Percentiles rank a stretch among this genome's conserved stretches.
These are phyloP conservation scores for Palythoa grandiflora DNA, from an alignment of 92 coral and sea anemone species.

Conservation along the genomic window DNA sequence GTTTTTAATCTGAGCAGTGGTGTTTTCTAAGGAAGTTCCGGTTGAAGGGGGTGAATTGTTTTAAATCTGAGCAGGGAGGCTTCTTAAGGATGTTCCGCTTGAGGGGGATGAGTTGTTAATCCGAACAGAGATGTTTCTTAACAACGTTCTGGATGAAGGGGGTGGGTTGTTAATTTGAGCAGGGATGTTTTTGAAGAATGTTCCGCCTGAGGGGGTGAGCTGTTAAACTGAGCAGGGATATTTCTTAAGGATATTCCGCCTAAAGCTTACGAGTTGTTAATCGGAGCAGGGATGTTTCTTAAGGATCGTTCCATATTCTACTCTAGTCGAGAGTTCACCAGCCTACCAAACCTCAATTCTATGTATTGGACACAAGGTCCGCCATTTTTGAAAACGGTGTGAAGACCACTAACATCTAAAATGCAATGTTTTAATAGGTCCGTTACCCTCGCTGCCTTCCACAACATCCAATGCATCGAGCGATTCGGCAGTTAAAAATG, in stretches of 20 bases:
- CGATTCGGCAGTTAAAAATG: not conserved
- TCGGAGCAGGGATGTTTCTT: not conserved
- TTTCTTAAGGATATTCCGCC: constrained; percentile 86
- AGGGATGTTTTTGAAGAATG: not conserved
- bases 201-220: no score
- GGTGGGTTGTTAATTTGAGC: not conserved
- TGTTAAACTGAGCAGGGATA: constrained; percentile 35
- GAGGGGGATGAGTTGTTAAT: constrained; percentile 11
- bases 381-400: not conserved
- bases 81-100: constrained; percentile 83
- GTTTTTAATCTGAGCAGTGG: not conserved
- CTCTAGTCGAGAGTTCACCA: no score
- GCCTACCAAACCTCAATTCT: not conserved
- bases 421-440: not conserved
- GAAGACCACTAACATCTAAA: not conserved
- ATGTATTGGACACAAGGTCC: not conserved
- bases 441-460: constrained; percentile 17
- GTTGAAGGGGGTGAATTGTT: no score
- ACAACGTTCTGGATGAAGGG: not conserved
- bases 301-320: not conserved
- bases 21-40: not conserved
- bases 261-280: not conserved
- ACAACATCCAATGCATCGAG: not conserved
- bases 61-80: constrained; percentile 45
- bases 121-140: not conserved